phyloP scores from a whole-genome alignment of 1,140 invertebrate species.

The Chrysomallon squamiferum region DNA sequence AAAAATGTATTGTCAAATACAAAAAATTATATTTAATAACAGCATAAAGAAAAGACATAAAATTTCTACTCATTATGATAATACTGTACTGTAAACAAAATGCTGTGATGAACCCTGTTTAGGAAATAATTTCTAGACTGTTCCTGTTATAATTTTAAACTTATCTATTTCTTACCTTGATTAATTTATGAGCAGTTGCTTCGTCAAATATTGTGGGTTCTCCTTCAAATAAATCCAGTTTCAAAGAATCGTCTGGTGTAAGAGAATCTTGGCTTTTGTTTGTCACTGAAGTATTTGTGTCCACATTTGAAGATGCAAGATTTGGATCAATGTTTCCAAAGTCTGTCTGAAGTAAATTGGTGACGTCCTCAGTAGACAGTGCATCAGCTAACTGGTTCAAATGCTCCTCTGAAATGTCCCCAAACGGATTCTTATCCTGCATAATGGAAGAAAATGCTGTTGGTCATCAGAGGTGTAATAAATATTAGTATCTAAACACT shows the following conservation, averaged over 20 bases:
- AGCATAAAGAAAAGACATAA: no score
- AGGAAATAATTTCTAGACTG: no score
- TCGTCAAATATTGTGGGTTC: slow-evolving; percentile 9
- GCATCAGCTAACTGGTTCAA: slow-evolving; percentile 68
- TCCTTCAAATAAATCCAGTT: slow-evolving; percentile 27
- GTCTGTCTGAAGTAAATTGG: slow-evolving; percentile 69
- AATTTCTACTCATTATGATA: no score
- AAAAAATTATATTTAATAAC: no score
- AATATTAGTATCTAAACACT: background rate
- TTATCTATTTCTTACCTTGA: slow-evolving; percentile 24
- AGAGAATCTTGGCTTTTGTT: slow-evolving; percentile 2
- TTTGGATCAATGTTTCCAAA: slow-evolving; percentile 8
- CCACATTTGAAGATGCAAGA: slow-evolving; percentile 8
- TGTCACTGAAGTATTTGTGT: background rate
- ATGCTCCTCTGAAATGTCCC: slow-evolving; percentile 70
- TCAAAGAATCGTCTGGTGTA: slow-evolving; percentile 18
- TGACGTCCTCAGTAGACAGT: slow-evolving; percentile 69
- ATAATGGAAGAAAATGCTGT: background rate
- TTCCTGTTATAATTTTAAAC: no score
- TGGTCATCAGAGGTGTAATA: background rate
- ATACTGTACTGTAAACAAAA: no score
- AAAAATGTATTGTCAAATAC: background rate
- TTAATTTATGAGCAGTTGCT: slow-evolving; percentile 17
- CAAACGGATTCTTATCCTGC: slow-evolving; percentile 65
- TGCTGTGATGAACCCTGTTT: no score